These are phyloP conservation scores for Microchirus variegatus DNA, from an alignment of 2,797 vertebrate species.

Conservation along the genomic window DNA sequence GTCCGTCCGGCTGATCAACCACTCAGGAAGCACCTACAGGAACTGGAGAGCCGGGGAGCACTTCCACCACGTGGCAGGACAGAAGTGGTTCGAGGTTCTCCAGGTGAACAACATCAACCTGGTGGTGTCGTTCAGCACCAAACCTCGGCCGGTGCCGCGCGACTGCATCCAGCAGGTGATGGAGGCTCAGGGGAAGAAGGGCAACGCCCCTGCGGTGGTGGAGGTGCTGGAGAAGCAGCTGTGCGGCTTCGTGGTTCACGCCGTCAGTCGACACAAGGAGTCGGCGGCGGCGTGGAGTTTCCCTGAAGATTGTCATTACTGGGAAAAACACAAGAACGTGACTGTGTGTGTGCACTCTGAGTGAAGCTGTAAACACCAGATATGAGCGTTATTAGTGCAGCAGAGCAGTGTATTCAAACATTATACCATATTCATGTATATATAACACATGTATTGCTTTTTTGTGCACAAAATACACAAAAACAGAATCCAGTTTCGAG, in stretches of 20 bases:
- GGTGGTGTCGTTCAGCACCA: slow-evolving; percentile 79
- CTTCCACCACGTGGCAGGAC: slow-evolving; percentile 75
- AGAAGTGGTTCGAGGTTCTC: slow-evolving; percentile 78
- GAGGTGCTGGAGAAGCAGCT: slow-evolving; percentile 77
- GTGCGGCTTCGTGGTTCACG: slow-evolving; percentile 79
- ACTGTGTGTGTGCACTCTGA: slow-evolving; percentile 80
- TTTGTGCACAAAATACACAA: too few species aligned
- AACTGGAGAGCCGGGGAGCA: slow-evolving; percentile 81
- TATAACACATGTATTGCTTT: too few species aligned
- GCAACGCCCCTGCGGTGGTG: slow-evolving; percentile 69
- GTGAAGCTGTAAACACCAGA: too few species aligned
- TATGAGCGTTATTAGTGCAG: too few species aligned
- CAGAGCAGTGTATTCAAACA: too few species aligned
- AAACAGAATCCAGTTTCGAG: too few species aligned
- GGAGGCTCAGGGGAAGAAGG: slow-evolving; percentile 74
- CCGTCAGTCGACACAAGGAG: slow-evolving; percentile 80
- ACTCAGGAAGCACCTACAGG: slow-evolving; percentile 71
- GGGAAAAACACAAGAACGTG: slow-evolving; percentile 82
- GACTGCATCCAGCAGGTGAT: slow-evolving; percentile 71
- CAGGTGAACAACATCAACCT: slow-evolving; percentile 75
- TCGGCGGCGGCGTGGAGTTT: slow-evolving; percentile 78
- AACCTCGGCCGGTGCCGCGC: slow-evolving; percentile 68
- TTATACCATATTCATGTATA: too few species aligned
- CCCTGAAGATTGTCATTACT: slow-evolving; percentile 83
- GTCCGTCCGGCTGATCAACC: slow-evolving; percentile 81